phyloP scores from a whole-genome alignment of 1,140 invertebrate genomes.

The Lasaia peninsularis region DNA sequence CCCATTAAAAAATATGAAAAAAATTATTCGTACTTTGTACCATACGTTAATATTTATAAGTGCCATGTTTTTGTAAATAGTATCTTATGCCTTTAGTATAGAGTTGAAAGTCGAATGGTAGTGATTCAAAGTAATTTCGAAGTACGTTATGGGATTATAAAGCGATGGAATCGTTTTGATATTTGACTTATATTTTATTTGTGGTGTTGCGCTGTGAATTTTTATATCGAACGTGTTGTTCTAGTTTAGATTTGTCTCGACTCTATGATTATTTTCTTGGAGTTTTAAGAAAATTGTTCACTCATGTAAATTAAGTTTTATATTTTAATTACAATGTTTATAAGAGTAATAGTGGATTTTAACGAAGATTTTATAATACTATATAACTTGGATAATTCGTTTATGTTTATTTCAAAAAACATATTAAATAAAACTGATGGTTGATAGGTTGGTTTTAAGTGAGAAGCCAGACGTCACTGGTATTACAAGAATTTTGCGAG shows the following conservation, averaged over 20 bases:
- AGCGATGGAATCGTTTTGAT: slow-evolving; percentile 39
- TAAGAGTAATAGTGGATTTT: too few species aligned
- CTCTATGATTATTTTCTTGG: slow-evolving; percentile 1
- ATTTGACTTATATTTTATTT: slow-evolving; percentile 27
- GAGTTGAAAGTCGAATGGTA: slow-evolving; percentile 35
- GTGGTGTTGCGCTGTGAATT: slow-evolving; percentile 12
- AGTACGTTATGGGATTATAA: slow-evolving; percentile 60
- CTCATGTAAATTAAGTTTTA: too few species aligned
- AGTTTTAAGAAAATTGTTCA: too few species aligned
- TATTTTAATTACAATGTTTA: too few species aligned
- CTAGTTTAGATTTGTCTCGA: slow-evolving; percentile 6
- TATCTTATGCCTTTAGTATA: slow-evolving; percentile 36
- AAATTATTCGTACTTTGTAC: slow-evolving; percentile 33
- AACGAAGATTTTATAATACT: too few species aligned
- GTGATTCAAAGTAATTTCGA: slow-evolving; percentile 49
- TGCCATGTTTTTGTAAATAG: slow-evolving; percentile 21
- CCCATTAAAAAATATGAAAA: not conserved
- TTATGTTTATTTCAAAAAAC: too few species aligned
- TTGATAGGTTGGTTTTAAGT: too few species aligned
- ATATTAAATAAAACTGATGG: too few species aligned
- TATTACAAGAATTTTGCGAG: too few species aligned
- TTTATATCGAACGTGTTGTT: slow-evolving; percentile 15
- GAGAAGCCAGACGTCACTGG: too few species aligned
- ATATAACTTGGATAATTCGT: too few species aligned
- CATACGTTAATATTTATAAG: slow-evolving; percentile 39